Evolutionary conservation across 2,888 invertebrate species (phyloP), one percentile per base, ranked within the genome.

Genomic region (Sisyra nigra): DNA sequence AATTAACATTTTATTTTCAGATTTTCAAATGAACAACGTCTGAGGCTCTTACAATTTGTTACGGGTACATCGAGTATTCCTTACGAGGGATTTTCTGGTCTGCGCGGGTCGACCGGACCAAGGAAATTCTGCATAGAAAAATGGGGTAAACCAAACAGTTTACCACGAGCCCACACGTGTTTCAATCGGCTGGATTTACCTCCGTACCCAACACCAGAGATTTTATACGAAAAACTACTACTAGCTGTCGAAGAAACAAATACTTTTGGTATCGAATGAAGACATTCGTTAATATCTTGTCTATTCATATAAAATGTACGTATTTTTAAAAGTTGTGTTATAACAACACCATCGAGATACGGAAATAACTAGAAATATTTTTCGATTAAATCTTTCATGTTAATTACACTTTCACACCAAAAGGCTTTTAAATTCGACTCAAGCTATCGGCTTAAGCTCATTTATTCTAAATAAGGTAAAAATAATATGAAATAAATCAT

Each of bases 1-100:
- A n/a, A n/a, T n/a, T n/a, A n/a, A n/a, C n/a, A n/a, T n/a, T 24
- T 24, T 24, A 5, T 24, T 59, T 55, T 44, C 59, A 75, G 83
- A 56, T 94, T 96, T 61, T 85, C 84, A 47, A 97, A 97, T 63
- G 94, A 96, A 61, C 88, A 94, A 56, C 74, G 96, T 10, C 68
- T 97, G 14, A 75, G 94, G 35, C 68, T 97, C 45, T 71, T 97
- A 30, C 92, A 94, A 66, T 97, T 97, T 67, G 96, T 97, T 47
- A 97, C 97, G 7, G 97, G 97, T 35, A 96, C 96, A 1, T 93
- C 94, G 0, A 93, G 92, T 54, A 89, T 97, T 55, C 97, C 97
- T 0, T 96, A 92, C 62, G 96, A 97, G 62, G 97, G 97, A 2
- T 97, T 97, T 67, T 73, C 91, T 0, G 94, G 94, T 2, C 66